Percentiles rank a stretch among this genome's conserved stretches.
Conservation (phyloP, 2,113 vertebrate genomes). For the Sinocyclocheilus maitianheensis region DNA sequence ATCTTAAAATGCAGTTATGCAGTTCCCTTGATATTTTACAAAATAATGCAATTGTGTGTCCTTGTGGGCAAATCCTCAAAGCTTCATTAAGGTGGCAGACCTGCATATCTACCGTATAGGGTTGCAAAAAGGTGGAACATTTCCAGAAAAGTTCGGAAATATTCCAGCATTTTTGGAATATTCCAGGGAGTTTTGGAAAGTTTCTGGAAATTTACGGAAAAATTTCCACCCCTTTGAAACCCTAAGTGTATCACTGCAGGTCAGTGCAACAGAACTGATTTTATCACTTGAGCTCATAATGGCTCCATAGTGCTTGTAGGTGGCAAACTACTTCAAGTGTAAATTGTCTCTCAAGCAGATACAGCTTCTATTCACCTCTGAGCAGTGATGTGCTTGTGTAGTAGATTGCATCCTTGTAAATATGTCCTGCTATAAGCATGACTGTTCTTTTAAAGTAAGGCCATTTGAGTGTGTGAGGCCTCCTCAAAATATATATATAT, state of each 20-base stretch:
- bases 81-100: conserved; percentile 9
- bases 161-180: too few relatives aligned
- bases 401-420: background rate
- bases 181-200: too few relatives aligned
- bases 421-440: background rate
- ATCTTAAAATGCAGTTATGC: conserved; percentile 27
- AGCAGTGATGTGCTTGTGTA: conserved; percentile 16
- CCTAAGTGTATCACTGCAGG: background rate
- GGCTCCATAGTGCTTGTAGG: background rate
- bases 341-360: background rate
- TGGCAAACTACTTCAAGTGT: background rate
- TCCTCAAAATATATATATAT: background rate
- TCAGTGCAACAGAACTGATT: background rate
- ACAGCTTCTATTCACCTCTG: background rate
- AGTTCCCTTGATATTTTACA: conserved; percentile 31
- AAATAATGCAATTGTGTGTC: conserved; percentile 34
- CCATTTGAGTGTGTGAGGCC: background rate
- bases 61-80: conserved; percentile 37
- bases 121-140: too few relatives aligned
- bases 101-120: background rate
- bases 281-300: background rate
- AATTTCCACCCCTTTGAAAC: too few relatives aligned
- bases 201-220: too few relatives aligned
- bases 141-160: too few relatives aligned
- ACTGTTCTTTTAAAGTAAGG: conserved; percentile 39